Evolutionary conservation across 1,140 invertebrate species (phyloP).

Genomic region (Brachystomella parvula): DNA sequence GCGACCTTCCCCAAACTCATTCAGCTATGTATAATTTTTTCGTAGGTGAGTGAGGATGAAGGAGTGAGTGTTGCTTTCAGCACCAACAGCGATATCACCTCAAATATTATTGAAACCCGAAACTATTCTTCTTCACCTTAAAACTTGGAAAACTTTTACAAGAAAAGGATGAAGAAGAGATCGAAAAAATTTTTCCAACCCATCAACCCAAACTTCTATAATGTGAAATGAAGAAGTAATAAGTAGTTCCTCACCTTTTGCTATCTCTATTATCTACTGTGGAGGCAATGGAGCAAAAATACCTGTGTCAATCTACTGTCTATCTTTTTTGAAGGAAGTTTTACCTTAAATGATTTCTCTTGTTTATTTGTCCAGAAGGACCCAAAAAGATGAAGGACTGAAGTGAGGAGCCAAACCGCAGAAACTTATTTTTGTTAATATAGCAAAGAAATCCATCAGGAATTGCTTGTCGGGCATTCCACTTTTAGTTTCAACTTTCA

Average conservation of each 20-base stretch:
- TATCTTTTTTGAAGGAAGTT: not conserved
- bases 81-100: slow-evolving; percentile 32
- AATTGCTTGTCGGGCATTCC: too few species aligned
- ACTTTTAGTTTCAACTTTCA: too few species aligned
- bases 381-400: too few species aligned
- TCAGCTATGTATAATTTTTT: not conserved
- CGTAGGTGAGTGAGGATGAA: too few species aligned
- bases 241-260: slow-evolving; percentile 10
- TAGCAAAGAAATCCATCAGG: too few species aligned
- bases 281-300: not conserved
- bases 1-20: not conserved
- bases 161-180: not conserved
- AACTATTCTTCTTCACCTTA: not conserved
- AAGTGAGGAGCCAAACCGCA: too few species aligned
- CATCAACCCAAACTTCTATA: slow-evolving; percentile 7
- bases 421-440: too few species aligned
- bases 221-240: slow-evolving; percentile 13
- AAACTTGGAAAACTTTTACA: not conserved
- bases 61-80: slow-evolving; percentile 31
- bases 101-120: slow-evolving; percentile 8
- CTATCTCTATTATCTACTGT: slow-evolving; percentile 6
- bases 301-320: slow-evolving; percentile 6
- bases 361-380: not conserved
- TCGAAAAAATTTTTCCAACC: slow-evolving; percentile 5
- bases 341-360: not conserved